Evolutionary conservation across 2,888 invertebrate species (phyloP), one percentile per base, ranked within the genome.

Genomic region (Leptinotarsa tumamoca): DNA sequence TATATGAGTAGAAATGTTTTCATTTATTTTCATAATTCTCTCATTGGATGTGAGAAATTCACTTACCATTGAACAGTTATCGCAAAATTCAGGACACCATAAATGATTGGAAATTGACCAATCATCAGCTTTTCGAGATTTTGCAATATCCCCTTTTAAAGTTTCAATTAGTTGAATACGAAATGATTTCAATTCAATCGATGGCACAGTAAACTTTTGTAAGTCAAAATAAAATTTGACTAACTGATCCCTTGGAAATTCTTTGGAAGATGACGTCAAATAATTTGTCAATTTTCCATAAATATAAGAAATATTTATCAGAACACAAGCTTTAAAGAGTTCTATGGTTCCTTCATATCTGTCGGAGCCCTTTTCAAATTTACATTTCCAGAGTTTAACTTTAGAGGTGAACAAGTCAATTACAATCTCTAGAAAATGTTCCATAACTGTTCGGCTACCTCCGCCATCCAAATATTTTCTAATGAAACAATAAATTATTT

Each of bases 141-240:
- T 51, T 51, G 51, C 51, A 67, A 67, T 67, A 18, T 21, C 21
- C 14, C 2, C 7, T 4, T 49, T 17, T 18, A 67, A 14, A 67
- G 17, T 49, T 67, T 67, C 67, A 67, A 49, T 56, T n/a, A 56
- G 56, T n/a, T 18, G 56, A n/a, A 13, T 56, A 56, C 13, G 56
- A 21, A 56, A 56, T n/a, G 21, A 18, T 18, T 56, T 18, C n/a
- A 56, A 21, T n/a, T 56, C 18, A 3, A 3, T 18, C 0, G 18
- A 56, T 18, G 21, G 56, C 51, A n/a, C 56, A 18, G 56, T 13
- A 4, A 21, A 10, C 3, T 56, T 56, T 13, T 18, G 15, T 21
- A 56, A 56, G 10, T 56, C n/a, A 18, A 56, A 56, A 21, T 56
- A 56, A 21, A 56, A 13, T 56, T 56, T 18, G 56, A 56, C 56